phyloP scores from a whole-genome alignment of 2,888 invertebrate species.

The Lamellibrachia columna region DNA sequence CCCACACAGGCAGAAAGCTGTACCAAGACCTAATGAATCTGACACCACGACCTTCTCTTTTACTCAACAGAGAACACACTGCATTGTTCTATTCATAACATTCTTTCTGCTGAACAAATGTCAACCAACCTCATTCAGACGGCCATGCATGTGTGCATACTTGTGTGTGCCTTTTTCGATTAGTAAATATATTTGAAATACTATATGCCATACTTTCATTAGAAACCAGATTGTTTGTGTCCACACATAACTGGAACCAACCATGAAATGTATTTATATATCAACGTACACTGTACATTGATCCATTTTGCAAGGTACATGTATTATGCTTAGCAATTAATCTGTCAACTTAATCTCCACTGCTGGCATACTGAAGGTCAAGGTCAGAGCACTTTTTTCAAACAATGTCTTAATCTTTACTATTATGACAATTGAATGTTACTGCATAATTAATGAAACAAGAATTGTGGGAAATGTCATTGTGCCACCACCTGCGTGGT shows the following conservation, averaged over 20 bases:
- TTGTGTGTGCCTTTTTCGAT: background rate
- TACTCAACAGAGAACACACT: background rate
- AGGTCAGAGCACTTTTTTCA: background rate
- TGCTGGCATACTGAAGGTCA: background rate
- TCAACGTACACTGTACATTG: background rate
- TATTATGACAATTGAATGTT: background rate
- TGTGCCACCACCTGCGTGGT: too few relatives aligned
- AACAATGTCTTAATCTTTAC: background rate
- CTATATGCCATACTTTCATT: background rate
- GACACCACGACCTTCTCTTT: background rate
- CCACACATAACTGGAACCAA: background rate
- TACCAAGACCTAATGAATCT: background rate
- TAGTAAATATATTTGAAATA: conserved; percentile 1
- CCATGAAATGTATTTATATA: background rate
- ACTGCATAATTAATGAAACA: background rate
- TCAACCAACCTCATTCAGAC: background rate
- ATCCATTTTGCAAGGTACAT: background rate
- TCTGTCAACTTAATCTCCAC: background rate
- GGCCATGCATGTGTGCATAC: background rate
- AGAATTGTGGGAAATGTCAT: too few relatives aligned
- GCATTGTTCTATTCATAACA: background rate
- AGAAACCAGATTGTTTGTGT: background rate
- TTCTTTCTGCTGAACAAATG: conserved; percentile 4
- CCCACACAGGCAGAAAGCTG: background rate
- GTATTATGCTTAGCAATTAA: background rate